A percentile compares a stretch with the other conserved stretches of the same genome.
Conservation (phyloP, 2,888 invertebrate species). For the Apamea sordens region DNA sequence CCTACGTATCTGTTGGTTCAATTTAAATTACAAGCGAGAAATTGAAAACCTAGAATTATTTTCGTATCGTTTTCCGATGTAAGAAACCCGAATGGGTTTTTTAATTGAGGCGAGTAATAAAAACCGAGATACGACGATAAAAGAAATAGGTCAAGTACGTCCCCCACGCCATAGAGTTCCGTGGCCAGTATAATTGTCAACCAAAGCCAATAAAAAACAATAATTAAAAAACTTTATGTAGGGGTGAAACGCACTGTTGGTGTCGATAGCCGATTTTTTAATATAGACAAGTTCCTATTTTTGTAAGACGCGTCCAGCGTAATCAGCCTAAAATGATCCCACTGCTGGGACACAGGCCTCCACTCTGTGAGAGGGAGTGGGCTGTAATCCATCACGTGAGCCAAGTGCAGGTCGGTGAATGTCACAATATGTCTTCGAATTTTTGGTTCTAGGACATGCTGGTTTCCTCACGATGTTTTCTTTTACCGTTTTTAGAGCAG, state of each 20-base stretch:
- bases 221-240: slow-evolving; percentile 56
- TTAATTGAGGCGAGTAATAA: slow-evolving; percentile 23
- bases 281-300: neutral
- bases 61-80: slow-evolving; percentile 14
- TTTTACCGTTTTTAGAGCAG: neutral
- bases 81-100: slow-evolving; percentile 19
- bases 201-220: slow-evolving; percentile 57
- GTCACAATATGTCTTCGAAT: neutral
- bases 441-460: neutral
- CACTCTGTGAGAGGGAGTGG: neutral
- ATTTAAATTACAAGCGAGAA: slow-evolving; percentile 1
- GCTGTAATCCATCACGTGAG: neutral
- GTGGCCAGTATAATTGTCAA: slow-evolving; percentile 51
- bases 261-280: slow-evolving; percentile 1
- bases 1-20: neutral
- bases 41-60: slow-evolving; percentile 1
- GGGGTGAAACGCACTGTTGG: slow-evolving; percentile 8
- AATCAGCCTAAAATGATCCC: neutral
- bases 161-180: slow-evolving; percentile 24
- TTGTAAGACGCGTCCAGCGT: neutral
- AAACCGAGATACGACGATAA: slow-evolving; percentile 46
- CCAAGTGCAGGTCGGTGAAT: neutral
- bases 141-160: slow-evolving; percentile 63
- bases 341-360: neutral
- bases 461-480: neutral